phyloP scores from a whole-genome alignment of 2,113 vertebrate species.

The Brachypodius melanocephalos region DNA sequence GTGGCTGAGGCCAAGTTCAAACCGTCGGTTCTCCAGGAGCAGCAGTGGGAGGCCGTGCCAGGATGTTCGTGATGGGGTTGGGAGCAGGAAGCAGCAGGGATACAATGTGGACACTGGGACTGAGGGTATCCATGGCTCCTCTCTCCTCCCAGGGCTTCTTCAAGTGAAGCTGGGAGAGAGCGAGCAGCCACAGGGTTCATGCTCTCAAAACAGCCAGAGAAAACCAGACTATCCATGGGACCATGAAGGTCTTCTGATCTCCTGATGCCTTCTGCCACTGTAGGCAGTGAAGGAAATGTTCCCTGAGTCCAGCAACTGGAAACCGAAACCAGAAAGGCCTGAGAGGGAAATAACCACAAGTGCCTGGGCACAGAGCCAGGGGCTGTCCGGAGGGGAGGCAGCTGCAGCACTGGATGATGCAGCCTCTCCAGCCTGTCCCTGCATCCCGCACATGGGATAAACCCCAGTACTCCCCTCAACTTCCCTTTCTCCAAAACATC shows the following conservation, averaged over 20 bases:
- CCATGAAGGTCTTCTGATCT: background rate
- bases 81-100: background rate
- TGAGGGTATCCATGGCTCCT: background rate
- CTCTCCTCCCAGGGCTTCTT: background rate
- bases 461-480: background rate
- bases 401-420: background rate
- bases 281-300: background rate
- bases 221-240: background rate
- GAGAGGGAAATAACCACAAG: background rate
- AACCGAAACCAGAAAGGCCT: background rate
- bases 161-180: background rate
- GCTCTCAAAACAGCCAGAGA: background rate
- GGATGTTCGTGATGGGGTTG: background rate
- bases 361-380: background rate
- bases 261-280: background rate
- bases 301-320: background rate
- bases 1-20: background rate
- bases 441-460: background rate
- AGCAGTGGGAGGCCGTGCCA: background rate
- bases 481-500: background rate
- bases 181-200: background rate
- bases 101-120: background rate
- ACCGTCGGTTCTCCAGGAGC: background rate
- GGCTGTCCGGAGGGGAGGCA: background rate
- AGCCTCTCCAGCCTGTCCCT: background rate